phyloP scores from a whole-genome alignment of 2,888 invertebrate genomes.

The Brachypalpus laphriformis region DNA sequence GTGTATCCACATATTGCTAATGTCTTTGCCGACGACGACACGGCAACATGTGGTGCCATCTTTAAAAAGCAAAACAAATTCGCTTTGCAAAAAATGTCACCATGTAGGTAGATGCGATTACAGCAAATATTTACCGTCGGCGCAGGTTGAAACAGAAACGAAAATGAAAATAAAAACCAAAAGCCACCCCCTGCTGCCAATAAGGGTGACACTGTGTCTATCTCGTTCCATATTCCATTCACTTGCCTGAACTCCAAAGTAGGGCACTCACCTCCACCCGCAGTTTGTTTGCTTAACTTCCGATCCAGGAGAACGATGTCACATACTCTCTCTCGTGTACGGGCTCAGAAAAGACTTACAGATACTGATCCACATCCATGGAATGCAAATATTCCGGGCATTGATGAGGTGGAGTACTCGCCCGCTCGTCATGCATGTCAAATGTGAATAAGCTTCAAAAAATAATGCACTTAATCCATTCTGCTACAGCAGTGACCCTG shows the following conservation, averaged over 20 bases:
- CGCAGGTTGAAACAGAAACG: constrained; percentile 7
- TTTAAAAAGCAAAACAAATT: constrained; percentile 3
- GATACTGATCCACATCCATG: background rate
- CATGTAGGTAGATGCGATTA: constrained; percentile 13
- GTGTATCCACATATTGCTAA: constrained; percentile 12
- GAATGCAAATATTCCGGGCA: background rate
- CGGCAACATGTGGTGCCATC: constrained; percentile 20
- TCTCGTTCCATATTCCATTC: background rate
- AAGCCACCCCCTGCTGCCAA: constrained; percentile 1
- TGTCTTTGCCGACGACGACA: constrained; percentile 7
- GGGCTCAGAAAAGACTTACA: background rate
- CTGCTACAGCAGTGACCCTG: constrained; percentile 3
- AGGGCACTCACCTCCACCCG: constrained; percentile 41
- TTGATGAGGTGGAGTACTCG: background rate
- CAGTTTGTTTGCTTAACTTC: constrained; percentile 8
- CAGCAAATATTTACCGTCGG: constrained; percentile 34
- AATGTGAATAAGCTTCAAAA: background rate
- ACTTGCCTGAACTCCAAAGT: constrained; percentile 22
- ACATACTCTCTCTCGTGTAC: background rate
- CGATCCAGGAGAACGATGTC: constrained; percentile 17
- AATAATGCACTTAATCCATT: background rate
- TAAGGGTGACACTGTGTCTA: constrained; percentile 6
- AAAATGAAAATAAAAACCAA: constrained; percentile 5
- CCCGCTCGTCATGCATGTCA: background rate
- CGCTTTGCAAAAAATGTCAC: background rate